A percentile compares a stretch with the other conserved stretches of the same genome.
Evolutionary conservation across 2,113 vertebrate species (phyloP).

Genomic region (Toxotes chatareus): DNA sequence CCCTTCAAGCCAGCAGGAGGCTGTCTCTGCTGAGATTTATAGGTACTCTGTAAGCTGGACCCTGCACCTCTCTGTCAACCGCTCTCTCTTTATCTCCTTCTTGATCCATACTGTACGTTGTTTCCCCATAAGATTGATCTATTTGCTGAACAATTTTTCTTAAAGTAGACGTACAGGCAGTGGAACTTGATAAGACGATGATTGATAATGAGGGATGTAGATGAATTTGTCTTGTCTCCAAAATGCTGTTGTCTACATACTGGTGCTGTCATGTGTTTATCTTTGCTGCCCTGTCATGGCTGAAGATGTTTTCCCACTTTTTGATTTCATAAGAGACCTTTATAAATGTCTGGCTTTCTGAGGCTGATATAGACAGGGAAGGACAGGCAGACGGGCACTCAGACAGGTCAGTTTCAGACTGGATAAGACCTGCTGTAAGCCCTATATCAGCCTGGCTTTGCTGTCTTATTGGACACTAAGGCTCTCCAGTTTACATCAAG

Average conservation of each 20-base stretch:
- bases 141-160: constrained; percentile 17
- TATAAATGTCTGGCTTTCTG: constrained; percentile 67
- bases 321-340: constrained; percentile 77
- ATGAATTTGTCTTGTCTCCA: constrained; percentile 23
- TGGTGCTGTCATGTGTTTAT: constrained; percentile 25
- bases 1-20: constrained; percentile 48
- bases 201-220: constrained; percentile 19
- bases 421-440: constrained; percentile 70
- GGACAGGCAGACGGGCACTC: constrained; percentile 45
- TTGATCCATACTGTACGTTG: constrained; percentile 20
- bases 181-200: constrained; percentile 5
- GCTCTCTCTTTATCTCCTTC: constrained; percentile 50
- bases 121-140: constrained; percentile 41
- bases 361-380: constrained; percentile 41
- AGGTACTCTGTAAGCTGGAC: constrained; percentile 57
- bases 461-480: constrained; percentile 75
- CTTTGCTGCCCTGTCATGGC: constrained; percentile 18
- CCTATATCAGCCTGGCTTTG: constrained; percentile 72
- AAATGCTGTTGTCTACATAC: constrained; percentile 23
- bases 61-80: constrained; percentile 64
- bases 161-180: constrained; percentile 12
- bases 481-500: constrained; percentile 64
- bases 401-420: constrained; percentile 65
- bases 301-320: constrained; percentile 47
- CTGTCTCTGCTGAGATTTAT: constrained; percentile 68